A percentile compares a stretch with the other conserved stretches of the same genome.
Evolutionary conservation across 2,888 invertebrate genomes (phyloP).

Genomic region (Ormyrus labotus): DNA sequence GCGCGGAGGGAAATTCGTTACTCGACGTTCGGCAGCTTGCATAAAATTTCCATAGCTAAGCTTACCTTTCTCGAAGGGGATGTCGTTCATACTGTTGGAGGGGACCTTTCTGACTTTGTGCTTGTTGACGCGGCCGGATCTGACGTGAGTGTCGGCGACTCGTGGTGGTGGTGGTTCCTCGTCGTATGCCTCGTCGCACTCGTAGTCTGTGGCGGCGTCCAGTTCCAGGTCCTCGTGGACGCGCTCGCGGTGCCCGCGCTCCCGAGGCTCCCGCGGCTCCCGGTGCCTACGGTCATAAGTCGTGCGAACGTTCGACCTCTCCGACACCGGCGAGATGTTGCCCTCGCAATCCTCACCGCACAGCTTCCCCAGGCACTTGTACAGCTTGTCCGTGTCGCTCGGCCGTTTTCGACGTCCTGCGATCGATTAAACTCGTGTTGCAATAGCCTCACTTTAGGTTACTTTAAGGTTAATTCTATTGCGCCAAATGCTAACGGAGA

Average conservation of each 20-base stretch:
- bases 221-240: constrained; percentile 17
- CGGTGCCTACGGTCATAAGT: too few species aligned
- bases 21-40: too few species aligned
- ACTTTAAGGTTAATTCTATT: too few species aligned
- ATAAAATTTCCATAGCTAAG: too few species aligned
- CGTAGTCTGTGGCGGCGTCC: constrained; percentile 12
- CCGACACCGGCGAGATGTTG: constrained; percentile 31
- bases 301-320: not conserved
- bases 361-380: constrained; percentile 31
- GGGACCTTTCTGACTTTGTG: not conserved
- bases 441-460: too few species aligned
- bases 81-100: too few species aligned
- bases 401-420: constrained; percentile 31
- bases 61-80: too few species aligned
- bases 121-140: constrained; percentile 28
- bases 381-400: constrained; percentile 21
- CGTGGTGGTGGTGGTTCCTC: not conserved
- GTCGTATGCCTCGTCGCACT: constrained; percentile 37
- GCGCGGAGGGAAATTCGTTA: not conserved
- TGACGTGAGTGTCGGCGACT: not conserved
- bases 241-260: not conserved
- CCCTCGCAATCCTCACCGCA: constrained; percentile 54
- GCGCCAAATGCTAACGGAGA: too few species aligned
- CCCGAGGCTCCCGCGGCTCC: not conserved
- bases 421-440: not conserved